These are phyloP conservation scores for Sebastes goodei DNA, from an alignment of 2,797 vertebrate species.

Conservation along the genomic window DNA sequence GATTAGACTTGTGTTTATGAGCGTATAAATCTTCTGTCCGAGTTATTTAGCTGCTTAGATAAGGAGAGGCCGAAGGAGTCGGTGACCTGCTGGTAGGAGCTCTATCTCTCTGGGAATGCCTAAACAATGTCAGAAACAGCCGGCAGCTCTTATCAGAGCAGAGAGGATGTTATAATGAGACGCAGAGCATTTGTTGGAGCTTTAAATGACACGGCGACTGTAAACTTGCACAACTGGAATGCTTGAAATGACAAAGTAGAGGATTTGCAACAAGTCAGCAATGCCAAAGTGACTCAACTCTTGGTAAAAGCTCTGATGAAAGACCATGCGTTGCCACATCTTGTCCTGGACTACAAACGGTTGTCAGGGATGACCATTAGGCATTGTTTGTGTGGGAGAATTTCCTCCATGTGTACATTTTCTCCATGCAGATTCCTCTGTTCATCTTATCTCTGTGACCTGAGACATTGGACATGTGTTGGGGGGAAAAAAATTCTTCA, in stretches of 20 bases:
- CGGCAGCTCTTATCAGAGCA: constrained; percentile 49
- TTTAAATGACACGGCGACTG: neutral
- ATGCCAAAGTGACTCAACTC: neutral
- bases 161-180: constrained; percentile 24
- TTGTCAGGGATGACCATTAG: neutral
- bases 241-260: constrained; percentile 54
- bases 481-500: constrained; percentile 36
- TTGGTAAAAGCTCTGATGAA: neutral
- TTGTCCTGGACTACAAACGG: neutral
- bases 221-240: constrained; percentile 4
- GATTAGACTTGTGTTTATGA: constrained; percentile 11
- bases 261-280: neutral
- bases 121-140: constrained; percentile 76
- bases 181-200: neutral
- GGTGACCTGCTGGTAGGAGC: constrained; percentile 67
- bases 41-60: constrained; percentile 50
- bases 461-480: constrained; percentile 46
- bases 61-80: constrained; percentile 65
- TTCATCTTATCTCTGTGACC: constrained; percentile 40
- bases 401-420: constrained; percentile 34
- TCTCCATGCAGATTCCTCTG: neutral
- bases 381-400: constrained; percentile 5
- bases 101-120: constrained; percentile 72
- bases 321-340: neutral
- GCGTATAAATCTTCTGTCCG: constrained; percentile 25